Conservation (phyloP, 2,113 vertebrate genomes). For the Dasyurus viverrinus region DNA sequence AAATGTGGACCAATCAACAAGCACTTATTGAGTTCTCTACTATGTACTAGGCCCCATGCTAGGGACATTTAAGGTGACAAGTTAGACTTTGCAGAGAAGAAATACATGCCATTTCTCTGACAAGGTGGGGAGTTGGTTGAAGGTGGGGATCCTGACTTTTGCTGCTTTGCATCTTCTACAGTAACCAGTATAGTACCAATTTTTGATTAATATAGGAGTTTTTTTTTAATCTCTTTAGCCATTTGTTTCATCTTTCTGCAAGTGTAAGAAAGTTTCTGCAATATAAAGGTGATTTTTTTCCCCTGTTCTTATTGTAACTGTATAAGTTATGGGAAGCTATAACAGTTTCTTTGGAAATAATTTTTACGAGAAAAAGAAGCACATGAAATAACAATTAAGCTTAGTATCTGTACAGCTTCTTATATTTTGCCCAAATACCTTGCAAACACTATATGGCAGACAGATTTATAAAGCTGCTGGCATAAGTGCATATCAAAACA, state of each 20-base stretch:
- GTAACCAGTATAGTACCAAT: not conserved
- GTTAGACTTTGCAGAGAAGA: not conserved
- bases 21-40: not conserved
- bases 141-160: not conserved
- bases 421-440: constrained; percentile 66
- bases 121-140: not conserved
- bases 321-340: constrained; percentile 45
- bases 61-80: constrained; percentile 4
- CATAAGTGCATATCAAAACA: constrained; percentile 66
- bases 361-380: constrained; percentile 17
- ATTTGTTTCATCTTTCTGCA: constrained; percentile 47
- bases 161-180: not conserved
- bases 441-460: constrained; percentile 68
- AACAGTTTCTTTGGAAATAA: constrained; percentile 66
- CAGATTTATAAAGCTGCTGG: constrained; percentile 75
- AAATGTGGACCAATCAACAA: not conserved
- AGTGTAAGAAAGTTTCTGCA: constrained; percentile 42
- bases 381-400: constrained; percentile 71
- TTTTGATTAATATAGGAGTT: constrained; percentile 53
- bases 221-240: constrained; percentile 15
- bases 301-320: constrained; percentile 63
- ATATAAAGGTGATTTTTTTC: not conserved
- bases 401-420: constrained; percentile 58
- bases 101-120: not conserved
- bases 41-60: not conserved